Base-by-base conservation (phyloP, 1,140 invertebrate genomes). In the Trichonephila clavata region DNA sequence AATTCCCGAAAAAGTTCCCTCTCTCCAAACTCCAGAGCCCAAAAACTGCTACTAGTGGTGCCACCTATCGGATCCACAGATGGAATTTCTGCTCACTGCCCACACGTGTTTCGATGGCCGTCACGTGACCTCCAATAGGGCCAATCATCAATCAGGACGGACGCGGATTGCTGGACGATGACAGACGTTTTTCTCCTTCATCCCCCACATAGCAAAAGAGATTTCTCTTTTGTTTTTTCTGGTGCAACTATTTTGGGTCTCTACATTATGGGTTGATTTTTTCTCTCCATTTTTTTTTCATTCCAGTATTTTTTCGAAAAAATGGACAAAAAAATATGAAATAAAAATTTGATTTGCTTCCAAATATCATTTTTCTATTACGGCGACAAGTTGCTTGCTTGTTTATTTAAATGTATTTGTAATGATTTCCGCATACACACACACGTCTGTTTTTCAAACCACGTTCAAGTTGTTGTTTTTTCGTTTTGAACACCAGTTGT, bases 61-160 rank as follows among this genome's bases (percentile, higher is more conserved):
- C 93, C 93, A 94, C 93, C 93, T 94, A 65, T 90, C 77, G 93
- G 92, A 60, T 87, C 57, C 50, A 43, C 50, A 84, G 68, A 93
- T 93, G 92, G 39, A 93, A 93, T 88, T 87, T 93, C 32, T 43
- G 92, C 68, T 88, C 60, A 24, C 68, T 93, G 86, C 57, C 92
- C 83, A 92, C 71, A 86, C 65, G 91, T 92, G 84, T 61, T 83
- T 43, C 60, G 90, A 91, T 91, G 90, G 57, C 50, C 61, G 39
- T 86, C 91, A 71, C 50, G 81, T 86, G 81, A 92, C 90, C 90
- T 65, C 61, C 20, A 84, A 86, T 86, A 57, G 60, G 32, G 83
- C 81, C 81, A 86, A 86, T 86, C 90, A 92, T 89, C 87, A 84
- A 92, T 84, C 60, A 84, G 71, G 18, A 21, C 24, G 88, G 68